Evolutionary conservation across 2,113 vertebrate species (phyloP), one percentile per base, ranked within the genome.

Genomic region (Phoxinus phoxinus): DNA sequence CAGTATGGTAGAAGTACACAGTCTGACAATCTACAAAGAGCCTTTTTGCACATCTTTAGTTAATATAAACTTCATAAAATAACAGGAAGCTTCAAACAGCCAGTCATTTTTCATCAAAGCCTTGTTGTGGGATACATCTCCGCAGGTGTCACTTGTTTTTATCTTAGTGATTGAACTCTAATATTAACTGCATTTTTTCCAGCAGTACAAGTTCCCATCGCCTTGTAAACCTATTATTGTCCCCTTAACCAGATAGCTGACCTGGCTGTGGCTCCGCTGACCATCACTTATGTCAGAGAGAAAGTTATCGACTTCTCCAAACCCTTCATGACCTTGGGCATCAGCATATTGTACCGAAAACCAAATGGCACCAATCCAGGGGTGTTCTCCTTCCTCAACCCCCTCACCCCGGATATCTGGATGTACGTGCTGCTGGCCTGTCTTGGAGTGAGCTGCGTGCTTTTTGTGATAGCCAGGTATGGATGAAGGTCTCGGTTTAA

Each of bases 221-320:
- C 69, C 25, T 75, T 61, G n/a, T 53, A 4, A 2, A 32, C 44
- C 8, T 69, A 69, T 46, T 75, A 27, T 44, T 73, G 21, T 41
- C 32, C 59, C 37, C 25, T 17, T 69, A 19, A 37, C 23, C 94
- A 99, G 98, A 96, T 95, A 91, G 98, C 97, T 53, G 98, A 99
- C 88, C 94, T 99, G 72, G 98, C 98, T 0, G 98, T 99, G 87
- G 97, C 98, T 86, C 97, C 98, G 13, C 92, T 99, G 77, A 99
- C 98, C 91, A 99, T 99, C 81, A 99, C 98, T 51, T 99, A 99
- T 0, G 97, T 99, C 6, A 92, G 98, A 84, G 98, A 99, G 95
- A 99, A 99, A 85, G 95, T 96, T 76, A 99, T 99, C 10, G 98
- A 99, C 91, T 99, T 99, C 93, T 99, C 98, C 88, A 99, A 99